Evolutionary conservation across 2,797 vertebrate species (phyloP), one percentile per base, ranked within the genome.

Genomic region (Sardinella longiceps): DNA sequence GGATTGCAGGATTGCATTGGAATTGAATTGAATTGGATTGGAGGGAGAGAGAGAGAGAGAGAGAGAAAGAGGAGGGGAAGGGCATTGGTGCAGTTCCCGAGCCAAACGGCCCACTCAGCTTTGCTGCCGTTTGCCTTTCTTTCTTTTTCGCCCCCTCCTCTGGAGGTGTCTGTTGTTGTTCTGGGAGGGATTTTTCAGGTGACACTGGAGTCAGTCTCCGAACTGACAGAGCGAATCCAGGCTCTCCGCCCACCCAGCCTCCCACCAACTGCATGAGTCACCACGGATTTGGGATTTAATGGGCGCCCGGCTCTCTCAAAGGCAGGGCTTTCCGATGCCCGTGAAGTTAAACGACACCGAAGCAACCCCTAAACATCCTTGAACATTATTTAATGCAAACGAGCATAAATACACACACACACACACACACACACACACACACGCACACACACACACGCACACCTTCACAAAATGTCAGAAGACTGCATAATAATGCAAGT

Each of bases 181-280:
- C 20, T 18, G 18, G 37, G 70, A 77, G 70, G 18, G 18, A 77
- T 77, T 39, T 56, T 43, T 83, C 51, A 39, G 37, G 25, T 53
- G 46, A 77, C 70, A 77, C 37, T 43, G 70, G 70, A 77, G 70
- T 77, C 63, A 18, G 63, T 70, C 63, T 70, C 30, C 28, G 37
- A 70, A 18, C 33, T 77, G 70, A 39, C 70, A 77, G 37, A 77
- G 70, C 37, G 1, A 43, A 43, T 43, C 43, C 12, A 77, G 70
- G 33, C 37, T 43, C 33, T 3, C 30, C 14, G n/a, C 58, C 58
- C 60, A 66, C 60, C 14, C 20, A 20, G 18, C 70, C 20, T 25
- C n/a, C 37, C 20, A 30, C 63, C 63, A 12, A 70, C 63, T 1
- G 30, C 33, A 77, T 77, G 70, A 77, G 18, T 77, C 33, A 77